Percentiles rank a stretch among this genome's conserved stretches.
Conservation (phyloP, 2,797 vertebrate genomes). For the Cyclopterus lumpus region DNA sequence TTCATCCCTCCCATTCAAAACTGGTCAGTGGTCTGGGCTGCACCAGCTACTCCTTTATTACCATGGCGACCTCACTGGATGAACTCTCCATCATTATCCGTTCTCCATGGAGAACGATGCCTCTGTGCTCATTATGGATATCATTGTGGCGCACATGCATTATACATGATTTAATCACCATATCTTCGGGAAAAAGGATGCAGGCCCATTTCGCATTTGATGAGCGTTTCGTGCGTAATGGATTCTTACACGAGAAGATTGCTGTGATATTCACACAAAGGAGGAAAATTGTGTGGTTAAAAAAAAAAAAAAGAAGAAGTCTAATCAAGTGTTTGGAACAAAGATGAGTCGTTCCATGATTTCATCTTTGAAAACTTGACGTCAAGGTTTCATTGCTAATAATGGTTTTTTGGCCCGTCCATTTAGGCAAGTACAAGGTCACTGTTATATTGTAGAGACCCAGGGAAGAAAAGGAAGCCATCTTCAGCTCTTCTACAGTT, state of each 20-base stretch:
- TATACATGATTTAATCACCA: constrained; percentile 77
- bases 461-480: background rate
- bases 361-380: constrained; percentile 27
- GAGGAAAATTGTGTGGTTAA: constrained; percentile 22
- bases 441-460: background rate
- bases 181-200: constrained; percentile 53
- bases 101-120: constrained; percentile 35
- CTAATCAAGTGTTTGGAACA: constrained; percentile 18
- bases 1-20: constrained; percentile 32
- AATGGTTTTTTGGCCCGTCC: background rate
- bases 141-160: constrained; percentile 66
- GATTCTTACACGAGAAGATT: constrained; percentile 39
- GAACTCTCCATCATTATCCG: constrained; percentile 52
- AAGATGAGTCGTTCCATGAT: constrained; percentile 10
- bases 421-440: constrained; percentile 18
- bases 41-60: constrained; percentile 40
- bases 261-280: constrained; percentile 31
- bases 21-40: constrained; percentile 34
- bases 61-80: constrained; percentile 51
- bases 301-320: constrained; percentile 8
- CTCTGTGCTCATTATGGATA: constrained; percentile 64
- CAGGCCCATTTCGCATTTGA: constrained; percentile 50
- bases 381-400: constrained; percentile 1
- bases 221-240: constrained; percentile 61
- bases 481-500: constrained; percentile 5